phyloP scores from a whole-genome alignment of 2,888 invertebrate genomes.

The Drosophila demipolita region DNA sequence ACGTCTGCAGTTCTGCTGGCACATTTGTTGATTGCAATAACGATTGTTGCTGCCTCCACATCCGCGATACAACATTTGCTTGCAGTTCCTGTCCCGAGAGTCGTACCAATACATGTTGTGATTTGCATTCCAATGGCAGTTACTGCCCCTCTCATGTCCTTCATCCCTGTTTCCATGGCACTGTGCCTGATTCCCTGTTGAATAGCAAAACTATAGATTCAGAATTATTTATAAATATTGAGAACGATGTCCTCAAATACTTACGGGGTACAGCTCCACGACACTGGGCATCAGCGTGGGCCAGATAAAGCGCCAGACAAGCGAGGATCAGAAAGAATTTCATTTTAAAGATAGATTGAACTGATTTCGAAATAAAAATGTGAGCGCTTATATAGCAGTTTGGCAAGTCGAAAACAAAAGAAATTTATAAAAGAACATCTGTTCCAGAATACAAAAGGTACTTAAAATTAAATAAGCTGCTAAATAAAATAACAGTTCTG shows the following conservation, averaged over 20 bases:
- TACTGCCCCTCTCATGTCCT: not conserved
- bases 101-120: slow-evolving; percentile 20
- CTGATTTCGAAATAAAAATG: not conserved
- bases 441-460: not conserved
- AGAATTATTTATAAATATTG: not conserved
- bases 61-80: not conserved
- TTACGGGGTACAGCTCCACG: not conserved
- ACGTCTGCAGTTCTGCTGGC: not conserved
- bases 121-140: slow-evolving; percentile 3
- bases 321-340: not conserved
- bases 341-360: not conserved
- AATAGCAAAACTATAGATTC: not conserved
- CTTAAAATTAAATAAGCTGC: not conserved
- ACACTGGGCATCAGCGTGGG: not conserved
- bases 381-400: not conserved
- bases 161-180: not conserved
- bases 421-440: not conserved
- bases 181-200: not conserved
- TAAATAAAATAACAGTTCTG: not conserved
- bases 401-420: not conserved
- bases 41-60: not conserved
- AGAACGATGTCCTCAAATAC: not conserved
- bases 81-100: not conserved
- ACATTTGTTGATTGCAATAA: not conserved
- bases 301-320: not conserved